These are phyloP conservation scores for Ptiloglossa arizonensis DNA, from an alignment of 1,140 invertebrate genomes.

Conservation along the genomic window DNA sequence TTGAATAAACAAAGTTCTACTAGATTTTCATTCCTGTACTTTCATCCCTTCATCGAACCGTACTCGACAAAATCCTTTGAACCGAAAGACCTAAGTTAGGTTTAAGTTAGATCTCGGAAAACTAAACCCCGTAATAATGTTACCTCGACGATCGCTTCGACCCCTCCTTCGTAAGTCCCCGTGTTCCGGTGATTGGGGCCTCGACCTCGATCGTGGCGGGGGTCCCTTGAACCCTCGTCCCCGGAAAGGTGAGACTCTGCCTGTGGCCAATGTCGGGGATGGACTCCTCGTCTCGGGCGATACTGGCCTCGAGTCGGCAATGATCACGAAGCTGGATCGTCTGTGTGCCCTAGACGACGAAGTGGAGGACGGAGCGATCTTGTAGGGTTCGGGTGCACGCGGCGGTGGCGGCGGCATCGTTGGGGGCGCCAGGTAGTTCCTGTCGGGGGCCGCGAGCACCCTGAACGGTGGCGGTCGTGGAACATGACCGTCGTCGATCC, in stretches of 20 bases:
- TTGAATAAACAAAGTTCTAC: too few species aligned
- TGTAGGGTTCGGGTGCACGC: slow-evolving; percentile 79
- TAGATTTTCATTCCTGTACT: too few species aligned
- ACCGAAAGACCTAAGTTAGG: too few species aligned
- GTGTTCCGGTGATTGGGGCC: slow-evolving; percentile 71
- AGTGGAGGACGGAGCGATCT: slow-evolving; percentile 68
- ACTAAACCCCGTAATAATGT: background rate
- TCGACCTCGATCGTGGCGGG: slow-evolving; percentile 73
- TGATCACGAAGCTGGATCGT: slow-evolving; percentile 83
- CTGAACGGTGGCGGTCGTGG: slow-evolving; percentile 71
- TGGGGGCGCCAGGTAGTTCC: slow-evolving; percentile 54
- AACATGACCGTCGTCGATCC: slow-evolving; percentile 66
- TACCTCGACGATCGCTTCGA: slow-evolving; percentile 71
- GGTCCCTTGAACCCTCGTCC: slow-evolving; percentile 84
- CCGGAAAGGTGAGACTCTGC: slow-evolving; percentile 83
- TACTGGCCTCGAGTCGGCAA: slow-evolving; percentile 81
- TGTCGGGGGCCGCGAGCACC: slow-evolving; percentile 70
- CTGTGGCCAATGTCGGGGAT: slow-evolving; percentile 70
- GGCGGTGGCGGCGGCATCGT: slow-evolving; percentile 71
- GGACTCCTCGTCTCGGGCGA: slow-evolving; percentile 75
- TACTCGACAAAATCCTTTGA: too few species aligned
- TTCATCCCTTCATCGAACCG: too few species aligned
- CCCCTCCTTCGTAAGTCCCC: slow-evolving; percentile 38
- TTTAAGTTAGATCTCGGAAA: too few species aligned
- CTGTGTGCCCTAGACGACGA: slow-evolving; percentile 73